Base-by-base conservation (phyloP, 2,113 vertebrate species). In the Collichthys lucidus region DNA sequence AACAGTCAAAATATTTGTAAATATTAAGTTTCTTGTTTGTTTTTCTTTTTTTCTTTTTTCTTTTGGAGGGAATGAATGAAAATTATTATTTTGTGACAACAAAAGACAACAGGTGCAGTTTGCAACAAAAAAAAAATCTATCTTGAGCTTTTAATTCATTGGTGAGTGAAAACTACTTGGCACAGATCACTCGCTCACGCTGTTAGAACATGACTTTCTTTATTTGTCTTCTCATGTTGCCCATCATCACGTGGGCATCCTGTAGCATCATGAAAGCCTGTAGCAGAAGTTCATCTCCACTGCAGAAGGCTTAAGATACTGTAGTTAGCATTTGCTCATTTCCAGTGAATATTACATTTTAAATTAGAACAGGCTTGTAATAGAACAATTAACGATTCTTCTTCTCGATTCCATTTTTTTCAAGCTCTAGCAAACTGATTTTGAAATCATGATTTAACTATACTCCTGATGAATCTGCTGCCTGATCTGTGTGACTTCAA, bases 1-100 rank as follows among this genome's bases (percentile, higher is more conserved):
- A 85, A 89, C 92, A 86, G 72, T 93, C 88, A 88, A 92, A 94
- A 94, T 93, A 92, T 95, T 95, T 96, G 95, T 96, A 96, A 95
- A 96, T 96, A 96, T 95, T 94, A 90, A 89, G 93, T 96, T 95
- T 94, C 90, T 92, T 90, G 93, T 91, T 93, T 88, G 79, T 89
- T 94, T 92, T 75, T 71, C 44, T 53, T 78, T 82, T 79, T 40
- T 42, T 77, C 67, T 65, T 75, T 62, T 74, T 47, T 47, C 69
- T 86, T 72, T 35, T 35, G 82, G 91, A 91, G 89, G 87, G 94
- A 94, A 92, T 94, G 92, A 94, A 94, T 90, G 88, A 94, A 91
- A 92, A 35, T 35, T 35, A 35, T 89, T 93, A 90, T 86, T 93
- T 94, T 94, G 91, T 94, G 90, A 92, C 72, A 80, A 91, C 77